Conservation (phyloP, 2,113 vertebrate genomes). For the Alosa alosa region DNA sequence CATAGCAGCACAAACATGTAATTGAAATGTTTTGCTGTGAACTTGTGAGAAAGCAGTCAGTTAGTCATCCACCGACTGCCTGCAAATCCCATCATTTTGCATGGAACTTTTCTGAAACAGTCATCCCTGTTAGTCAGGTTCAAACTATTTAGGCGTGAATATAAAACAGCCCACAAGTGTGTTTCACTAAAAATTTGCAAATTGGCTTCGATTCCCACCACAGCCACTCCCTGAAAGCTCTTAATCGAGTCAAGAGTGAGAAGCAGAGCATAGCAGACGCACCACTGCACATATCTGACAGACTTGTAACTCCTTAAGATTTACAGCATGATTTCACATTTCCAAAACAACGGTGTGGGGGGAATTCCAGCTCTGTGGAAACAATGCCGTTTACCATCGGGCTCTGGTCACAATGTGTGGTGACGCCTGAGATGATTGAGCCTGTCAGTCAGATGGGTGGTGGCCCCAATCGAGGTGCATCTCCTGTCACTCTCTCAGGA, state of each 20-base stretch:
- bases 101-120: background rate
- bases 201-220: constrained; percentile 29
- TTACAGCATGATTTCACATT: constrained; percentile 24
- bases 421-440: constrained; percentile 49
- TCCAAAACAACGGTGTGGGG: background rate
- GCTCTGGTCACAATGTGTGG: constrained; percentile 13
- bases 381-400: constrained; percentile 28
- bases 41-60: background rate
- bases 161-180: background rate
- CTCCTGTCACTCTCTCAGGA: background rate
- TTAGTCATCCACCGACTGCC: background rate
- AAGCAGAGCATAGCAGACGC: background rate
- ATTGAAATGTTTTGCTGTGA: constrained; percentile 28
- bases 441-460: constrained; percentile 55
- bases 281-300: constrained; percentile 8
- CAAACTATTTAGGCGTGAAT: constrained; percentile 15
- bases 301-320: background rate
- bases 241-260: constrained; percentile 11
- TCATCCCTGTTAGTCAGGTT: constrained; percentile 25
- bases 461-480: background rate
- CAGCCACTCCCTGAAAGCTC: constrained; percentile 37
- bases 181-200: constrained; percentile 22
- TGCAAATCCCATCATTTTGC: constrained; percentile 15
- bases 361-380: constrained; percentile 34
- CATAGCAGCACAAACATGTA: constrained; percentile 10